phyloP scores from a whole-genome alignment of 2,888 invertebrate genomes.

The Thereva unica region DNA sequence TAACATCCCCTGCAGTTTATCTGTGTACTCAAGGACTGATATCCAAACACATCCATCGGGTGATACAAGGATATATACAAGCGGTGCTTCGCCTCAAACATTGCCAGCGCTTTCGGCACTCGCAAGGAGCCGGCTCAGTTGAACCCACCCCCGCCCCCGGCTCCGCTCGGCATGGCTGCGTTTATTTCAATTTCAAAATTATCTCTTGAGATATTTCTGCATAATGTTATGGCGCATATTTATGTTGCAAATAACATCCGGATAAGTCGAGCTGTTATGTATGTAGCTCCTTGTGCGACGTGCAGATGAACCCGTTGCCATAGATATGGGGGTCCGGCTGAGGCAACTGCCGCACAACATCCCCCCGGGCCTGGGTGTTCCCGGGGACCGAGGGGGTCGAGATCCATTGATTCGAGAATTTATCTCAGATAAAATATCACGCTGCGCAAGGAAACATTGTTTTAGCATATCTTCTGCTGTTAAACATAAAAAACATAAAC shows the following conservation, averaged over 20 bases:
- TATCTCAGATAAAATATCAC: no score
- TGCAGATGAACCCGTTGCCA: no score
- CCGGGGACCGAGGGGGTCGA: no score
- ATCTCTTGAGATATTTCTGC: constrained; percentile 28
- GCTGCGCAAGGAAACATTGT: no score
- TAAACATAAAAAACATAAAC: no score
- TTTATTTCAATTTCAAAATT: constrained; percentile 31
- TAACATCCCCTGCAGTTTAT: constrained; percentile 33
- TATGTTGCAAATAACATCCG: constrained; percentile 16
- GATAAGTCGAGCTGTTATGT: neutral
- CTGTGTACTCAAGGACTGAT: constrained; percentile 11
- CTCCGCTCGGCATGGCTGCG: neutral
- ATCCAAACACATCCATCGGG: constrained; percentile 25
- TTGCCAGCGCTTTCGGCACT: constrained; percentile 13
- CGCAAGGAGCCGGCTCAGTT: neutral
- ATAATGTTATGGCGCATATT: constrained; percentile 26
- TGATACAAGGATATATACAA: constrained; percentile 9
- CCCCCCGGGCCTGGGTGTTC: no score
- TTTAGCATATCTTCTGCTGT: no score
- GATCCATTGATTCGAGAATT: no score
- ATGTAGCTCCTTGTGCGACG: no score
- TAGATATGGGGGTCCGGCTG: no score
- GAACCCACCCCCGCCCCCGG: neutral
- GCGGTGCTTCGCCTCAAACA: constrained; percentile 28
- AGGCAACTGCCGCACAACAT: no score